These are phyloP conservation scores for Nicator chloris DNA, from an alignment of 2,113 vertebrate genomes.

Conservation along the genomic window DNA sequence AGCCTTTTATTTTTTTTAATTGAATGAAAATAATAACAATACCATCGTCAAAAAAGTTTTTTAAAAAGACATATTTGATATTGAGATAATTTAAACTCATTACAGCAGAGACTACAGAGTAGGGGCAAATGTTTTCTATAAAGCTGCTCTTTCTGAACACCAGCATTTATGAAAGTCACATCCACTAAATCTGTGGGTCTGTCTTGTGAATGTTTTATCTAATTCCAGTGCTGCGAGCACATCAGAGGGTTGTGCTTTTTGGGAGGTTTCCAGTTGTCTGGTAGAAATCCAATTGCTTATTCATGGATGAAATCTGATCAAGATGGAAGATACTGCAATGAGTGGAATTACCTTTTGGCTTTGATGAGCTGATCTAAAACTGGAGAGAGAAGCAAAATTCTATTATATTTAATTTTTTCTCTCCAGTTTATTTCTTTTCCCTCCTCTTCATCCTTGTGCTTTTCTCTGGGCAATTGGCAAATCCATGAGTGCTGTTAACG, in stretches of 20 bases:
- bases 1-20: not conserved
- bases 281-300: not conserved
- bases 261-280: constrained; percentile 15
- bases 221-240: constrained; percentile 22
- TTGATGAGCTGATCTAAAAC: not conserved
- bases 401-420: not conserved
- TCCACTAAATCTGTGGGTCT: constrained; percentile 29
- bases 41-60: not conserved
- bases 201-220: constrained; percentile 46
- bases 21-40: not conserved
- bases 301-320: not conserved
- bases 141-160: constrained; percentile 2
- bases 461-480: constrained; percentile 28
- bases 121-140: constrained; percentile 45
- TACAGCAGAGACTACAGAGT: not conserved
- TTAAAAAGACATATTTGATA: not conserved
- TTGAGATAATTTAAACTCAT: not conserved
- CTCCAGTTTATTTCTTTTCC: not conserved
- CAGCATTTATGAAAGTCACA: not conserved
- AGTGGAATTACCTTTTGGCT: constrained; percentile 45
- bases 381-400: not conserved
- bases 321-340: constrained; percentile 19
- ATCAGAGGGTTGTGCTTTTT: not conserved
- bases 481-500: not conserved
- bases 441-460: not conserved